Percentiles rank a stretch among this genome's conserved stretches.
These are phyloP conservation scores for Drosophila grimshawi DNA, from an alignment of 1,140 invertebrate species.

Conservation along the genomic window DNA sequence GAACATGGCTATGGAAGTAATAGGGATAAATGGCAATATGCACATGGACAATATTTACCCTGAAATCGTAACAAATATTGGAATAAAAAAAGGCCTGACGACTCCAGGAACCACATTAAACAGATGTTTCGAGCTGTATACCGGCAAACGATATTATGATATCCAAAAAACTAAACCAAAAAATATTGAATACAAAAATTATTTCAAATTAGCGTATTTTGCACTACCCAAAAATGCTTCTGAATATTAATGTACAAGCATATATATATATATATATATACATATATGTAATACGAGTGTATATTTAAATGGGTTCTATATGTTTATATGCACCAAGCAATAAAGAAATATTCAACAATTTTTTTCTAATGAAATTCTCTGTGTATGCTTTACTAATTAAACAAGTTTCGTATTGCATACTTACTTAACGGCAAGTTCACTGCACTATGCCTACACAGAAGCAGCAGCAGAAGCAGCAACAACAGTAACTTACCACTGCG, in stretches of 20 bases:
- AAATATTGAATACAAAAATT: background rate
- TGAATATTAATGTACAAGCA: constrained; percentile 22
- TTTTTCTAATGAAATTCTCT: constrained; percentile 27
- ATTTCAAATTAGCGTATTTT: background rate
- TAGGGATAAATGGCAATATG: constrained; percentile 53
- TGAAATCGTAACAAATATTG: constrained; percentile 9
- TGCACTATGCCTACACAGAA: constrained; percentile 49
- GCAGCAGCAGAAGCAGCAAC: constrained; percentile 9
- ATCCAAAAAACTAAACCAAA: constrained; percentile 19
- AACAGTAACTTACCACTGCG: constrained; percentile 22
- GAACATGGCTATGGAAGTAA: constrained; percentile 45
- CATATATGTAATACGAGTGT: background rate
- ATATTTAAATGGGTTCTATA: constrained; percentile 12
- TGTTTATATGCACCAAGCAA: constrained; percentile 15
- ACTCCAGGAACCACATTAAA: background rate
- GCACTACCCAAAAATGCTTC: constrained; percentile 19
- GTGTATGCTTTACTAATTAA: constrained; percentile 59
- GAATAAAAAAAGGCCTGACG: background rate
- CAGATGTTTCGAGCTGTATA: background rate
- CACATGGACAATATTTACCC: constrained; percentile 62
- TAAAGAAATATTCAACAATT: constrained; percentile 32
- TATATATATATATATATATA: constrained; percentile 1
- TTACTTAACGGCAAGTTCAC: constrained; percentile 66
- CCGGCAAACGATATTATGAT: constrained; percentile 14
- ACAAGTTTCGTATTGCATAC: constrained; percentile 60